Conservation (phyloP, 2,113 vertebrate species). For the Erythrocebus patas region DNA sequence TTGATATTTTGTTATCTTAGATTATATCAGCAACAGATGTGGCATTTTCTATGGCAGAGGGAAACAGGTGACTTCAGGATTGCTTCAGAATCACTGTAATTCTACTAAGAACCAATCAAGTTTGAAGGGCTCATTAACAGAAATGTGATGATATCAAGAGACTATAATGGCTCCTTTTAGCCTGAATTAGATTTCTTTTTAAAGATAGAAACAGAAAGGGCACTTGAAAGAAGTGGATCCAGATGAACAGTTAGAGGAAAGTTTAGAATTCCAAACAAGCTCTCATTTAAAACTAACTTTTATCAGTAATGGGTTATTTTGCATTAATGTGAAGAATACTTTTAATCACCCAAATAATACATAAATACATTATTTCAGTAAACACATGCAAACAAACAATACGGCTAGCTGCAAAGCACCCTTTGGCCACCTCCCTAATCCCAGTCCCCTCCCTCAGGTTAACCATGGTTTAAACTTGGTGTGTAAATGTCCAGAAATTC, state of each 20-base stretch:
- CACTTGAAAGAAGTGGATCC: slow-evolving; percentile 5
- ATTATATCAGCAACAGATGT: background rate
- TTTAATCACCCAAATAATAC: background rate
- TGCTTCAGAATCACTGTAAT: background rate
- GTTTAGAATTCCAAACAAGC: slow-evolving; percentile 1
- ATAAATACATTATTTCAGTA: background rate
- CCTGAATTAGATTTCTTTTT: slow-evolving; percentile 4
- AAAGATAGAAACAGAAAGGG: slow-evolving; percentile 16
- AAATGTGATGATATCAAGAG: slow-evolving; percentile 30
- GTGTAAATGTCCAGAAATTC: background rate
- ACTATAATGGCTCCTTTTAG: background rate
- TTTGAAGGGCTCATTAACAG: slow-evolving; percentile 51
- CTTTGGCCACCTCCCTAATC: background rate
- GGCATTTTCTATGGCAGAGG: background rate
- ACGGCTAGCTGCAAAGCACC: background rate
- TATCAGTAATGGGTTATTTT: background rate
- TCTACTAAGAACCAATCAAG: slow-evolving; percentile 36
- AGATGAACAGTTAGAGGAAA: background rate
- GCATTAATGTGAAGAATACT: background rate
- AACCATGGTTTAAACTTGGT: background rate
- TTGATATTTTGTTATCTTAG: background rate
- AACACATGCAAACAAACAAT: background rate
- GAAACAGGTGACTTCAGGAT: slow-evolving; percentile 10
- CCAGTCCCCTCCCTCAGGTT: background rate
- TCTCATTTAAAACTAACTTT: slow-evolving; percentile 19